phyloP scores from a whole-genome alignment of 2,797 vertebrate genomes.

The Euthynnus affinis region DNA sequence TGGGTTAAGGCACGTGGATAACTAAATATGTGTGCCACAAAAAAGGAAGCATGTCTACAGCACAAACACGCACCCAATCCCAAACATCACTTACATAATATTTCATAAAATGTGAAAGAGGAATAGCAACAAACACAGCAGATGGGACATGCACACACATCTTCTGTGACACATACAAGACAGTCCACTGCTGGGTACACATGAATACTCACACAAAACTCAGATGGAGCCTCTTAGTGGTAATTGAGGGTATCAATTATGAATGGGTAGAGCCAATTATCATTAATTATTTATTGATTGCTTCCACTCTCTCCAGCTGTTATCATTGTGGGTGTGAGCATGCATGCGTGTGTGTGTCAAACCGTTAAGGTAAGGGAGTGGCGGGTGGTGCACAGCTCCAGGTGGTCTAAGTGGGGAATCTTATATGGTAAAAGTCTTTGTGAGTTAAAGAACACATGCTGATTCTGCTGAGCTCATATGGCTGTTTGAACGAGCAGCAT shows the following conservation, averaged over 20 bases:
- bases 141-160: constrained; percentile 6
- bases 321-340: constrained; percentile 35
- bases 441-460: constrained; percentile 25
- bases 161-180: constrained; percentile 22
- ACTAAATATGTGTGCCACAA: background rate
- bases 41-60: background rate
- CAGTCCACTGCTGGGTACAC: constrained; percentile 12
- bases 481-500: constrained; percentile 29
- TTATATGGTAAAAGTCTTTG: constrained; percentile 39
- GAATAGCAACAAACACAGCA: constrained; percentile 16
- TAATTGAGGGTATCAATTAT: constrained; percentile 81
- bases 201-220: constrained; percentile 25
- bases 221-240: constrained; percentile 57
- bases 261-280: constrained; percentile 75
- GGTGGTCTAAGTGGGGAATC: constrained; percentile 58
- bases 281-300: constrained; percentile 73
- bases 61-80: background rate
- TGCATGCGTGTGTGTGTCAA: constrained; percentile 26
- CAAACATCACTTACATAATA: background rate
- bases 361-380: constrained; percentile 41
- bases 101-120: background rate
- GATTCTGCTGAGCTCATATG: constrained; percentile 41
- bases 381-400: constrained; percentile 59
- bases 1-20: background rate
- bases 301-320: constrained; percentile 73